Conservation (phyloP, 1,140 invertebrate species). For the Calephelis virginiensis region DNA sequence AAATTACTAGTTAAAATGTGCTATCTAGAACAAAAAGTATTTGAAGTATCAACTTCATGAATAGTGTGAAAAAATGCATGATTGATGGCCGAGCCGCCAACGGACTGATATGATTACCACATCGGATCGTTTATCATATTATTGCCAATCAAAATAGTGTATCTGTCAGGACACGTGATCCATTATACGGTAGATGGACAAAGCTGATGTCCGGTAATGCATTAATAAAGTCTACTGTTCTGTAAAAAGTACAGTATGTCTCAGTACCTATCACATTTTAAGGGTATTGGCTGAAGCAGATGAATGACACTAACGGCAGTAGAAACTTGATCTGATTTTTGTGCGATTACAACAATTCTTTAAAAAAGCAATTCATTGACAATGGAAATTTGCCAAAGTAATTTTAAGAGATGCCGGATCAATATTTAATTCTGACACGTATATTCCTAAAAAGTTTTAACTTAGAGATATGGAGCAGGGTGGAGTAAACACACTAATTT, state of each 20-base stretch:
- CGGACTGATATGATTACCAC: constrained; percentile 66
- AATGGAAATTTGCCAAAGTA: no score
- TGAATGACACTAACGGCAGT: no score
- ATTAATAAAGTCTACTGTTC: constrained; percentile 45
- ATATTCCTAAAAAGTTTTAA: no score
- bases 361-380: no score
- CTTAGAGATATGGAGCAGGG: no score
- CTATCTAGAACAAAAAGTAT: constrained; percentile 21
- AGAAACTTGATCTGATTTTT: no score
- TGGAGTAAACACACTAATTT: no score
- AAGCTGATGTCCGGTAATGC: constrained; percentile 39
- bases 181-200: constrained; percentile 54
- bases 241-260: background rate
- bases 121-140: constrained; percentile 74
- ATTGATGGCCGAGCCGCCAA: constrained; percentile 58
- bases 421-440: no score
- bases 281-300: no score
- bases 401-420: no score
- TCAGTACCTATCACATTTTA: background rate
- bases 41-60: constrained; percentile 46
- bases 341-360: no score
- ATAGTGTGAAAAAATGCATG: constrained; percentile 57
- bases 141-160: constrained; percentile 79
- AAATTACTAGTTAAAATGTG: constrained; percentile 43
- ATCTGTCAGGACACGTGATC: constrained; percentile 72